phyloP scores from a whole-genome alignment of 2,888 invertebrate species.

The Volucella inanis region DNA sequence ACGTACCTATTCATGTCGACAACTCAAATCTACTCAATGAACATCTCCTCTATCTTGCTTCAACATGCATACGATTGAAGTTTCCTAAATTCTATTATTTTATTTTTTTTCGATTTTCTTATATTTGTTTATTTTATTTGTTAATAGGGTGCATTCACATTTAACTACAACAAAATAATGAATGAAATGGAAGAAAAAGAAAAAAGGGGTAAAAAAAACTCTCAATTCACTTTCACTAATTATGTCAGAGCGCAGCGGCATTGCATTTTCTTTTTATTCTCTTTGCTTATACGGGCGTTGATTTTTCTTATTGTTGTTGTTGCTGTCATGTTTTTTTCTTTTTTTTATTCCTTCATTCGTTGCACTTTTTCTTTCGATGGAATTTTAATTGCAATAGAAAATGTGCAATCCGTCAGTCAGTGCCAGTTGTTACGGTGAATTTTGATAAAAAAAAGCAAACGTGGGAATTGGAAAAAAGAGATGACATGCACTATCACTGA shows the following conservation, averaged over 20 bases:
- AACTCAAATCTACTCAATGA: conserved; percentile 47
- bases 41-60: conserved; percentile 8
- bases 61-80: not conserved
- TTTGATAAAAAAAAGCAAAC: conserved; percentile 21
- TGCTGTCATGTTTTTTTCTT: conserved; percentile 8
- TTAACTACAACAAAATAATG: conserved; percentile 52
- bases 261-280: conserved; percentile 39
- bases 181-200: conserved; percentile 38
- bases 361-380: conserved; percentile 72
- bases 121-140: conserved; percentile 56
- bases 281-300: conserved; percentile 17
- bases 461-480: not conserved
- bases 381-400: conserved; percentile 71
- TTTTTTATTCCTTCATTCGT: conserved; percentile 13
- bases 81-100: conserved; percentile 16
- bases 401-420: conserved; percentile 43
- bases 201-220: conserved; percentile 8
- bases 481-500: conserved; percentile 1
- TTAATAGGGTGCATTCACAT: conserved; percentile 57
- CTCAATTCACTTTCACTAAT: conserved; percentile 71
- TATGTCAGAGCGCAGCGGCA: conserved; percentile 61
- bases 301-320: not conserved
- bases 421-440: conserved; percentile 37
- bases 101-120: conserved; percentile 8
- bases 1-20: conserved; percentile 28